phyloP scores from a whole-genome alignment of 2,113 vertebrate species.

The Aphelocoma coerulescens region DNA sequence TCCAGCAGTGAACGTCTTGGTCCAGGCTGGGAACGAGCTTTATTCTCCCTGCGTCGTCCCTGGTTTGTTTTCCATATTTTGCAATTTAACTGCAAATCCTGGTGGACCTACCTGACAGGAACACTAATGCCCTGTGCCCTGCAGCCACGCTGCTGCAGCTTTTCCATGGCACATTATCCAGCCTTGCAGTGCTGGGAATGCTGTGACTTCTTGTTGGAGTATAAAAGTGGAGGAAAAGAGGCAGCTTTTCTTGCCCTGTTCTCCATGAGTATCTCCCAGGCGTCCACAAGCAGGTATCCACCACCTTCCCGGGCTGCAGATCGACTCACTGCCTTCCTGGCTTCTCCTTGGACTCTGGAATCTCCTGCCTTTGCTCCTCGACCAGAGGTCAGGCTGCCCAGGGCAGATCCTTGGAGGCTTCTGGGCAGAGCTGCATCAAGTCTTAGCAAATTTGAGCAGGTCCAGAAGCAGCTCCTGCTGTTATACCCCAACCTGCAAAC shows the following conservation, averaged over 20 bases:
- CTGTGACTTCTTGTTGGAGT: conserved; percentile 29
- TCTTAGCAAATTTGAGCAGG: not conserved
- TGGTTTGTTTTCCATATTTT: not conserved
- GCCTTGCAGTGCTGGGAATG: conserved; percentile 27
- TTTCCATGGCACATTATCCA: conserved; percentile 41
- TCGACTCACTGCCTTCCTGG: not conserved
- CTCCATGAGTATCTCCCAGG: conserved; percentile 43
- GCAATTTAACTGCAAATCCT: not conserved
- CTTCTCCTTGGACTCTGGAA: not conserved
- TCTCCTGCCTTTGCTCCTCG: not conserved
- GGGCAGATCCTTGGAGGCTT: not conserved
- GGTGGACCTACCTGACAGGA: not conserved
- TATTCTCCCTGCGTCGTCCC: not conserved
- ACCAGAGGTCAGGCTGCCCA: not conserved
- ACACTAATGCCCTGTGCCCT: not conserved
- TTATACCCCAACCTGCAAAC: not conserved
- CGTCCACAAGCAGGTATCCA: not conserved
- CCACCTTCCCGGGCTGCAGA: not conserved
- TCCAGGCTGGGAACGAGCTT: not conserved
- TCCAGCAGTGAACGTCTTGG: not conserved
- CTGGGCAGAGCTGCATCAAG: not conserved
- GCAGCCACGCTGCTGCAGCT: conserved; percentile 33
- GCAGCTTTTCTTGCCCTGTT: conserved; percentile 18
- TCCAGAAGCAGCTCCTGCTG: not conserved
- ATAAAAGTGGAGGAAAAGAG: not conserved